A percentile compares a stretch with the other conserved stretches of the same genome.
These are phyloP conservation scores for Neodiprion pinetum DNA, from an alignment of 1,140 invertebrate species.

Conservation along the genomic window DNA sequence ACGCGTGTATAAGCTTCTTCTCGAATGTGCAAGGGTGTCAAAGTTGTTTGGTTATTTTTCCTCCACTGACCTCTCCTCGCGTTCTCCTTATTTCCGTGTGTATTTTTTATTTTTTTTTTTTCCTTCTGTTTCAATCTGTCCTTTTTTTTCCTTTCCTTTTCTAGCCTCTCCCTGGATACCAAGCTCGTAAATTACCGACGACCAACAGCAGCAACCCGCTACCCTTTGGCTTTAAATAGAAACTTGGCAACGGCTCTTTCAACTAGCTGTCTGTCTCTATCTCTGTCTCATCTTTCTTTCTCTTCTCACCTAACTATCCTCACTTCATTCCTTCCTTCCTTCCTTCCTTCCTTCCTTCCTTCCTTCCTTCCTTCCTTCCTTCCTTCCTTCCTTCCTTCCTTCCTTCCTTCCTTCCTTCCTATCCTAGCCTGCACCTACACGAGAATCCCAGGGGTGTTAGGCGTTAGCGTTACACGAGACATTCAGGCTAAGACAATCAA, in stretches of 20 bases:
- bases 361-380: slow-evolving; percentile 16
- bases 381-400: slow-evolving; percentile 20
- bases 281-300: slow-evolving; percentile 11
- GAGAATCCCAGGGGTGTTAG: background rate
- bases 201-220: slow-evolving; percentile 33
- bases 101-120: too few relatives aligned
- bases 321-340: slow-evolving; percentile 24
- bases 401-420: slow-evolving; percentile 15
- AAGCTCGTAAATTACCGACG: background rate
- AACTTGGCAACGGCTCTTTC: slow-evolving; percentile 52
- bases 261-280: slow-evolving; percentile 30
- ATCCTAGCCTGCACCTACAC: background rate
- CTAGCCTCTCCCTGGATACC: background rate
- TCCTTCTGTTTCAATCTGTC: too few relatives aligned
- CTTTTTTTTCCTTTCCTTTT: too few relatives aligned
- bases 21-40: slow-evolving; percentile 46
- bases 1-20: too few relatives aligned
- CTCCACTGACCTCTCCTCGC: too few relatives aligned
- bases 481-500: slow-evolving; percentile 7
- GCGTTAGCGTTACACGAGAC: slow-evolving; percentile 4
- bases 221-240: slow-evolving; percentile 55
- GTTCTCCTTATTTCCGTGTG: too few relatives aligned
- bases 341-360: slow-evolving; percentile 28
- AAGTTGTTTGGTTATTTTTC: slow-evolving; percentile 36
- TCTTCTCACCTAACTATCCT: slow-evolving; percentile 35